Evolutionary conservation across 2,113 vertebrate species (phyloP).

Genomic region (Cyanoliseus patagonus): DNA sequence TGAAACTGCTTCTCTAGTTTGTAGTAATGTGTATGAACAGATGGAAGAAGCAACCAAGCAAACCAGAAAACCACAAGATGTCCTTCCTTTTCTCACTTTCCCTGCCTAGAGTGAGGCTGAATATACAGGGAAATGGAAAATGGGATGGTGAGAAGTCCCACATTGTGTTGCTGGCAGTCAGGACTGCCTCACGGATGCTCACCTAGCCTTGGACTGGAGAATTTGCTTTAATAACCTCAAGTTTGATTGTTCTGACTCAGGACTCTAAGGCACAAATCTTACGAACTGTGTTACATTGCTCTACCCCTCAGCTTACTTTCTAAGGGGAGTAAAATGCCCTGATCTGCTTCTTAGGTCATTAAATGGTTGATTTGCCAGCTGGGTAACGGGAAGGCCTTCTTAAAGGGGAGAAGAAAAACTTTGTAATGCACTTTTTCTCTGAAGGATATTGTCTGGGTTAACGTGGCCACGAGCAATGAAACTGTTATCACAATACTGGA

Average conservation of each 20-base stretch:
- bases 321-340: not conserved
- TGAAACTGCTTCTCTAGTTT: not conserved
- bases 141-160: not conserved
- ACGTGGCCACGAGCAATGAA: not conserved
- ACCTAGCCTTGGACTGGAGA: not conserved
- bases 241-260: constrained; percentile 10
- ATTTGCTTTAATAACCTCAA: constrained; percentile 6
- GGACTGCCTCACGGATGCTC: not conserved
- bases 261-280: not conserved
- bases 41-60: not conserved
- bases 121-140: not conserved
- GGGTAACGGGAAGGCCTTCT: not conserved
- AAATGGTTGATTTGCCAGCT: not conserved
- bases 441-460: not conserved
- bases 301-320: not conserved
- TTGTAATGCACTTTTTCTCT: not conserved
- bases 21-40: not conserved
- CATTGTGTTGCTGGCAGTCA: not conserved
- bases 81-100: not conserved
- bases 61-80: not conserved
- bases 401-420: not conserved
- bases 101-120: not conserved
- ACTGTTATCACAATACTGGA: not conserved
- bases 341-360: not conserved
- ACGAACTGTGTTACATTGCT: not conserved